Evolutionary conservation across 2,113 vertebrate species (phyloP).

Genomic region (Diphyllodes magnificus): DNA sequence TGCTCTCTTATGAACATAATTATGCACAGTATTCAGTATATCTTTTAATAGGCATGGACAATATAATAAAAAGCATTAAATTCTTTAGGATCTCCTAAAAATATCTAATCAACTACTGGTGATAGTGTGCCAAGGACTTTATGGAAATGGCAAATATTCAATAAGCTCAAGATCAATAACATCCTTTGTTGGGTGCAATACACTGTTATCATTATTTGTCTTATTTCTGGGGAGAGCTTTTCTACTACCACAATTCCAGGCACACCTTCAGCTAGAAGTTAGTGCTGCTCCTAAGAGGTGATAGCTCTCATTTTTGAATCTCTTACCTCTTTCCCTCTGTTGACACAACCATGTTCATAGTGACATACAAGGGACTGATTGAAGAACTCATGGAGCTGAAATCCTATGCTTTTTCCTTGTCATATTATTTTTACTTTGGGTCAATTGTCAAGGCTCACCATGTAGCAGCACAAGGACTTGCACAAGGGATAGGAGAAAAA

Average conservation of each 20-base stretch:
- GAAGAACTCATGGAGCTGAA: background rate
- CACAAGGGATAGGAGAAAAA: background rate
- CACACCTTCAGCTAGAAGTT: background rate
- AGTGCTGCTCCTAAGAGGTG: background rate
- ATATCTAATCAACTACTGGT: background rate
- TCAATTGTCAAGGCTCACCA: background rate
- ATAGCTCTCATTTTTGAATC: background rate
- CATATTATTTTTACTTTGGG: background rate
- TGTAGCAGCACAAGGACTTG: background rate
- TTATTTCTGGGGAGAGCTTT: background rate
- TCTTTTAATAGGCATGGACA: background rate
- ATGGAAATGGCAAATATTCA: background rate
- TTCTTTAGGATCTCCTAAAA: background rate
- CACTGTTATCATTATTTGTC: background rate
- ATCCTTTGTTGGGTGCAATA: accelerated
- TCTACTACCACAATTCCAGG: background rate
- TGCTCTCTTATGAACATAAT: background rate
- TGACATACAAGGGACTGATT: background rate
- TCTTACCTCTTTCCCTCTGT: background rate
- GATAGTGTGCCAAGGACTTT: background rate
- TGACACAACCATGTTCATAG: background rate
- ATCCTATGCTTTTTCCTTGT: background rate
- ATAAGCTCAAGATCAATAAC: background rate
- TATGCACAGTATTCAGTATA: background rate
- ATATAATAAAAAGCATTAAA: background rate